Conservation (phyloP, 2,888 invertebrate genomes). For the Dichetophora obliterata region DNA sequence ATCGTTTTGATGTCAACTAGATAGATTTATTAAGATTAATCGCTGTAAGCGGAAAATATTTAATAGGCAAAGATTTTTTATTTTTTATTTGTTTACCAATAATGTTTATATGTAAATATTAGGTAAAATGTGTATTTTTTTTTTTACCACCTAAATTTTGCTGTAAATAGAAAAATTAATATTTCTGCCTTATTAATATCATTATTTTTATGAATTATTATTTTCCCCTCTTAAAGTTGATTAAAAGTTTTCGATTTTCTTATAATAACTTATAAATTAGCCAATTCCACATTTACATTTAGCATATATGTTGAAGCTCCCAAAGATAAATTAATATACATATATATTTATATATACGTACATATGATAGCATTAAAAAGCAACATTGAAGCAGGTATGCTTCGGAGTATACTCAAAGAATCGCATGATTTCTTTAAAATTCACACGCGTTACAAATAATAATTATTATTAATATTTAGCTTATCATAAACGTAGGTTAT, state of each 20-base stretch:
- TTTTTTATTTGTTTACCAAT: constrained; percentile 6
- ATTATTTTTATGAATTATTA: neutral
- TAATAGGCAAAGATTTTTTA: constrained; percentile 3
- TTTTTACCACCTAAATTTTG: constrained; percentile 18
- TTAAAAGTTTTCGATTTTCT: constrained; percentile 3
- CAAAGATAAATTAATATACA: constrained; percentile 34
- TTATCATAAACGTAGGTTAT: neutral
- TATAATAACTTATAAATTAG: constrained; percentile 7
- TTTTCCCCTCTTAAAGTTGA: neutral
- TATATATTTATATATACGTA: neutral
- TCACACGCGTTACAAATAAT: neutral
- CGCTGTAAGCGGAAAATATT: constrained; percentile 20
- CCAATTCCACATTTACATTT: constrained; percentile 4
- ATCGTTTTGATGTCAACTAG: neutral
- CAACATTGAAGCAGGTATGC: constrained; percentile 5
- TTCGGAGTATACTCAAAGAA: constrained; percentile 24
- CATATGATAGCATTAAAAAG: constrained; percentile 18
- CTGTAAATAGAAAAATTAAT: constrained; percentile 26
- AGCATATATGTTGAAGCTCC: constrained; percentile 31
- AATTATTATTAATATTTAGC: neutral
- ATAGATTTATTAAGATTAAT: neutral
- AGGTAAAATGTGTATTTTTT: constrained; percentile 31
- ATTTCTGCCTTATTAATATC: constrained; percentile 22
- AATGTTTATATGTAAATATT: constrained; percentile 37
- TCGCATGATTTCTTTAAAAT: constrained; percentile 26